phyloP scores from a whole-genome alignment of 2,113 vertebrate genomes.

The Cyrtonyx montezumae region DNA sequence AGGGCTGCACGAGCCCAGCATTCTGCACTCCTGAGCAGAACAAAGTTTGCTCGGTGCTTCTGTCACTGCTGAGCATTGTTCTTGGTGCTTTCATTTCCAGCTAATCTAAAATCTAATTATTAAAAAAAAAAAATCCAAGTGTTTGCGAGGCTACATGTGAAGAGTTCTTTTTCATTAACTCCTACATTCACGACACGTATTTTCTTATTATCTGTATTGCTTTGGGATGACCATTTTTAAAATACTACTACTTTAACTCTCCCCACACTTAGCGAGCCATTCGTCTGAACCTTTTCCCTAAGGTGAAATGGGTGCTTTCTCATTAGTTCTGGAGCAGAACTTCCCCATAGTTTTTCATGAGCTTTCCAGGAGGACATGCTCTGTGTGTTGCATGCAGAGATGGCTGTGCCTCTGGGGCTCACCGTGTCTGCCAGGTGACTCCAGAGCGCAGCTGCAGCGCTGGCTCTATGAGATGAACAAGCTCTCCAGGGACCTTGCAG shows the following conservation, averaged over 20 bases:
- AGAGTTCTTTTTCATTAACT: conserved; percentile 67
- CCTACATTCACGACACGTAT: conserved; percentile 44
- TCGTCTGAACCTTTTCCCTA: conserved; percentile 57
- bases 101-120: conserved; percentile 68
- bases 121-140: neutral
- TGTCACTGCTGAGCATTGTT: neutral
- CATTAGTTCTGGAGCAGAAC: conserved; percentile 49
- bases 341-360: neutral
- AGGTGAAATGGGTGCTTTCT: conserved; percentile 42
- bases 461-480: neutral
- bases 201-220: conserved; percentile 46
- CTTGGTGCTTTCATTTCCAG: conserved; percentile 44
- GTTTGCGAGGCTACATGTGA: conserved; percentile 38
- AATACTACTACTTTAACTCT: conserved; percentile 36
- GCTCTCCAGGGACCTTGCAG: neutral
- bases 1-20: neutral
- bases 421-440: neutral
- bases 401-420: neutral
- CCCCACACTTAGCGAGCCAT: conserved; percentile 9
- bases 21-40: neutral
- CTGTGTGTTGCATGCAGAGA: neutral
- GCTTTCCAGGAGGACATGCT: neutral
- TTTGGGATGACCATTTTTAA: conserved; percentile 39
- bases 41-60: neutral
- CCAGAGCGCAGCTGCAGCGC: neutral